These are phyloP conservation scores for Porites cylindrica DNA, from an alignment of 92 coral and sea anemone genomes.

Conservation along the genomic window DNA sequence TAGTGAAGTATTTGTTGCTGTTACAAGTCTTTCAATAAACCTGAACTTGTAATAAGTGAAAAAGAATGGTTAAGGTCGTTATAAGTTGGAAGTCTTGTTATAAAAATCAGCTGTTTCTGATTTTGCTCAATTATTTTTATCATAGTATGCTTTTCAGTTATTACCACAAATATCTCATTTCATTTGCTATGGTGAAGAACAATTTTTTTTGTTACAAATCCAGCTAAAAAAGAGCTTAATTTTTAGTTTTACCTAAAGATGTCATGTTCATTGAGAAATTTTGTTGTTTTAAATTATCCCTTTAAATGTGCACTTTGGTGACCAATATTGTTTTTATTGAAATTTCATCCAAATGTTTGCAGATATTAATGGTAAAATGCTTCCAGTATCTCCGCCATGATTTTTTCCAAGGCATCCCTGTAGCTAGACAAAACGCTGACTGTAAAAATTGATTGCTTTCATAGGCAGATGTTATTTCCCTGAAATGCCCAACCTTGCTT, in stretches of 20 bases:
- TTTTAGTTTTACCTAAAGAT: neutral
- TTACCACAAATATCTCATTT: conserved; percentile 15
- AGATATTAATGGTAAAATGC: neutral
- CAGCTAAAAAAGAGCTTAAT: neutral
- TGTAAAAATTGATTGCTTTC: conserved; percentile 51
- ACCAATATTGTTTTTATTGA: too few species aligned
- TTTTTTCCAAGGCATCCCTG: conserved; percentile 11
- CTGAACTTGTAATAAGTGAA: conserved; percentile 4
- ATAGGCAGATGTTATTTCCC: conserved; percentile 29
- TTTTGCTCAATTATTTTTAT: conserved; percentile 37
- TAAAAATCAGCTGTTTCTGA: conserved; percentile 14
- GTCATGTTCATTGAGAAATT: neutral
- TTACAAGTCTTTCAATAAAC: neutral
- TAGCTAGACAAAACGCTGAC: conserved; percentile 35
- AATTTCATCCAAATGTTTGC: neutral
- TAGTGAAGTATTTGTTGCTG: neutral
- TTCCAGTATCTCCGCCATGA: neutral
- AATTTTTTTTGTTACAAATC: neutral
- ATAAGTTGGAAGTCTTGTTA: neutral
- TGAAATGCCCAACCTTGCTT: conserved; percentile 1
- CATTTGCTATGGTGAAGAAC: neutral
- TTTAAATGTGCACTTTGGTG: too few species aligned
- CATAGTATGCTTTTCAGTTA: conserved; percentile 17
- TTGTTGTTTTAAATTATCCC: too few species aligned
- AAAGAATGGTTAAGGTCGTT: neutral